phyloP scores from a whole-genome alignment of 1,140 invertebrate species.

The Trissolcus basalis region DNA sequence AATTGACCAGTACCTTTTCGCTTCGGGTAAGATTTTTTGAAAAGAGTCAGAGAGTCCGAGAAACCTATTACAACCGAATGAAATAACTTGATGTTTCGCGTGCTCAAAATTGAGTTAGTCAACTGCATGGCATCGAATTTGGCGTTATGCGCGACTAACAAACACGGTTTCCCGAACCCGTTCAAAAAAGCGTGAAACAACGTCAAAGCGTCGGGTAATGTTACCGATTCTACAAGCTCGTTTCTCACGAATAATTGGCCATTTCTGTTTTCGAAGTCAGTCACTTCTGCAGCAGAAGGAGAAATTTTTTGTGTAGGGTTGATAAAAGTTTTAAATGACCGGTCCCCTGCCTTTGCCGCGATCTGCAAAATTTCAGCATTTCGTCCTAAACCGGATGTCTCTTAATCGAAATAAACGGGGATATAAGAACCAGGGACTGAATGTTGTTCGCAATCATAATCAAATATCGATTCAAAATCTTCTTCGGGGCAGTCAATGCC shows the following conservation, averaged over 20 bases:
- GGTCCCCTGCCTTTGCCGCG: slow-evolving; percentile 20
- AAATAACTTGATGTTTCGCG: no score
- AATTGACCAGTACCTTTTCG: no score
- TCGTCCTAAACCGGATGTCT: slow-evolving; percentile 36
- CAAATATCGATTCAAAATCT: slow-evolving; percentile 11
- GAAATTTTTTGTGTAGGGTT: slow-evolving; percentile 32
- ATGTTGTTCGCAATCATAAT: slow-evolving; percentile 3
- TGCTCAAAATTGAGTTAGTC: no score
- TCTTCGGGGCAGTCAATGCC: slow-evolving; percentile 12
- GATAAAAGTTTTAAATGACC: slow-evolving; percentile 31
- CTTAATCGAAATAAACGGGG: slow-evolving; percentile 47
- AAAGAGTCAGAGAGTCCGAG: no score
- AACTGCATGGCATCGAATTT: slow-evolving; percentile 13
- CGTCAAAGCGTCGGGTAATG: slow-evolving; percentile 5
- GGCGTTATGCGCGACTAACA: slow-evolving; percentile 37
- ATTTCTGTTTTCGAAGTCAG: slow-evolving; percentile 27
- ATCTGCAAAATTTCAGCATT: slow-evolving; percentile 41
- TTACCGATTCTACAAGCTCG: slow-evolving; percentile 7
- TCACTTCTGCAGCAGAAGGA: slow-evolving; percentile 10
- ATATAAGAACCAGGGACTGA: neutral
- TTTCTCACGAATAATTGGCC: slow-evolving; percentile 14
- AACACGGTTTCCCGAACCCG: slow-evolving; percentile 8
- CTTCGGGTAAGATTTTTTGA: no score
- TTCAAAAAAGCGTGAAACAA: slow-evolving; percentile 11
- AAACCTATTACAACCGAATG: no score